Evolutionary conservation across 2,888 invertebrate species (phyloP).

Genomic region (Pyrocoelia pectoralis): DNA sequence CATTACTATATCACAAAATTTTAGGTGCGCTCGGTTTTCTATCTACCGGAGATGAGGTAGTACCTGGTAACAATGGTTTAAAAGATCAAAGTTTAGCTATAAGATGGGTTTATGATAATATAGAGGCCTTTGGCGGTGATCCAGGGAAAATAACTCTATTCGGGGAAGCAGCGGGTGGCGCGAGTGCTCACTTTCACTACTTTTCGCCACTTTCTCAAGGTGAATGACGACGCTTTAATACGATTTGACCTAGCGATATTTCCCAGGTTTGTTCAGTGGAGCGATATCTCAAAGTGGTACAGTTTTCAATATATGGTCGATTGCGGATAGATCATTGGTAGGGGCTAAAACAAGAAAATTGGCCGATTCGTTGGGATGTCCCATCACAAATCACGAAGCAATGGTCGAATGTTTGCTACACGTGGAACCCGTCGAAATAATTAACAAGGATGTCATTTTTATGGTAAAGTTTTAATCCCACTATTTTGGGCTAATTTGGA

Average conservation of each 20-base stretch:
- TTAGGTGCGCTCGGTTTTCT: constrained; percentile 56
- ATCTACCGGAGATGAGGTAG: constrained; percentile 50
- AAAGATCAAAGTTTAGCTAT: constrained; percentile 58
- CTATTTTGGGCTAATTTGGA: too few relatives aligned
- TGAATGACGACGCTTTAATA: constrained; percentile 19
- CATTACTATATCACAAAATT: constrained; percentile 17
- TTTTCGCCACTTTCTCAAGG: constrained; percentile 57
- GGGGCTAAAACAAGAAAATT: constrained; percentile 48
- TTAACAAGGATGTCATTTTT: neutral
- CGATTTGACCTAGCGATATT: neutral
- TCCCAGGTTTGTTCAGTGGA: constrained; percentile 48
- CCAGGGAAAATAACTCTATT: constrained; percentile 55
- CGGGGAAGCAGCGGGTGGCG: constrained; percentile 59
- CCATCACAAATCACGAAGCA: constrained; percentile 59
- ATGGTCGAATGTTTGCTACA: constrained; percentile 68
- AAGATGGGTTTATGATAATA: constrained; percentile 56
- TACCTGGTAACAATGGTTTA: constrained; percentile 58
- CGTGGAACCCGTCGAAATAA: neutral
- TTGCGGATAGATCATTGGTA: constrained; percentile 53
- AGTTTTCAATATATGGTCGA: constrained; percentile 59
- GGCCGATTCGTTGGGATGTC: constrained; percentile 69
- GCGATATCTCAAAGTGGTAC: constrained; percentile 78
- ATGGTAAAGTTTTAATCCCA: neutral
- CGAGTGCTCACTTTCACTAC: constrained; percentile 58
- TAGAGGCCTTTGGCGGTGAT: constrained; percentile 56